A percentile compares a stretch with the other conserved stretches of the same genome.
Conservation (phyloP, 2,888 invertebrate genomes). For the Conistra vaccinii region DNA sequence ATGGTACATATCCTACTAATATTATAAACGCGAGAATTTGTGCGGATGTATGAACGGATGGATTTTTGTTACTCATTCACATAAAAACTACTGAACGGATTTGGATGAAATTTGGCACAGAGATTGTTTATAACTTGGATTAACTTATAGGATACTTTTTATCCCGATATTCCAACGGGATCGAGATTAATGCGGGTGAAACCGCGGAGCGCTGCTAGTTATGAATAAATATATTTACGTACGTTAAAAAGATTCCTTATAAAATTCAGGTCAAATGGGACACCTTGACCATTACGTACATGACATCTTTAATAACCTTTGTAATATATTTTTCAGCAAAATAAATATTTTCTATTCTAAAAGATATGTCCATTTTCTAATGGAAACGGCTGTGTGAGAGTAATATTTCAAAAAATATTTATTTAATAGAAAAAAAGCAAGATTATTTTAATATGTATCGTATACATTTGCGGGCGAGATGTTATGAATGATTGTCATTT, state of each 20-base stretch:
- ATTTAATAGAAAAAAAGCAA: constrained; percentile 2
- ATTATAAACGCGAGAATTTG: too few species aligned
- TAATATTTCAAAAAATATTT: background rate
- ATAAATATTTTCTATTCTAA: background rate
- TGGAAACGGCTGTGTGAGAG: background rate
- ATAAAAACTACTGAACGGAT: too few species aligned
- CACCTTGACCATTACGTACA: background rate
- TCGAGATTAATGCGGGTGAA: too few species aligned
- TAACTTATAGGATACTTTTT: too few species aligned
- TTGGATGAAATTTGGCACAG: too few species aligned
- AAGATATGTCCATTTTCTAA: background rate
- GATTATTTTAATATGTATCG: constrained; percentile 29
- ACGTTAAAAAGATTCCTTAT: background rate
- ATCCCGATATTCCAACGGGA: too few species aligned
- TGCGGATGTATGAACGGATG: too few species aligned
- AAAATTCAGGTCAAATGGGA: background rate
- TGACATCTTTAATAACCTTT: background rate
- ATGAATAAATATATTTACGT: background rate
- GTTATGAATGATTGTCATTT: constrained; percentile 70
- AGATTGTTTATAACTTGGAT: too few species aligned
- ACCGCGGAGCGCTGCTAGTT: too few species aligned
- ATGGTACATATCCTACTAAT: too few species aligned
- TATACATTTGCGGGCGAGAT: constrained; percentile 65
- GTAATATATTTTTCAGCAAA: background rate
- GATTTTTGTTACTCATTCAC: too few species aligned